Conservation (phyloP, 2,888 invertebrate genomes). For the Drosophila nigritarsus region DNA sequence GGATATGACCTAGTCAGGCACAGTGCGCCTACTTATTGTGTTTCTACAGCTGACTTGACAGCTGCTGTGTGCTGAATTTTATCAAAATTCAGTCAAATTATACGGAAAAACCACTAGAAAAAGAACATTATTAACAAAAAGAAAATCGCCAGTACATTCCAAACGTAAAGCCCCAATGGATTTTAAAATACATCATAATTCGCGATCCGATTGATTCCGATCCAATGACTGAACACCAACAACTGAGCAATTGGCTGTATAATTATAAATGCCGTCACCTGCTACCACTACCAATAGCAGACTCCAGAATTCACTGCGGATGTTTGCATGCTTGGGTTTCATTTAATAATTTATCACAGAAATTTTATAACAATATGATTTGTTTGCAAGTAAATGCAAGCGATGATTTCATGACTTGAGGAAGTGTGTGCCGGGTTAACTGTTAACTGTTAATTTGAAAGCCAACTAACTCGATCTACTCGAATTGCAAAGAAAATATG, state of each 20-base stretch:
- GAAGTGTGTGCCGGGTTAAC: slow-evolving; percentile 9
- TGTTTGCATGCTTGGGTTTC: not conserved
- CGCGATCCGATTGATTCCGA: not conserved
- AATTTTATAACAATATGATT: slow-evolving; percentile 39
- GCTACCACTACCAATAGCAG: not conserved
- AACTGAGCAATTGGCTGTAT: not conserved
- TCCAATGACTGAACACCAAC: not conserved
- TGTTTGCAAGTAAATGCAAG: slow-evolving; percentile 9
- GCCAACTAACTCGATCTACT: slow-evolving; percentile 27
- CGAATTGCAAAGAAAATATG: slow-evolving; percentile 35
- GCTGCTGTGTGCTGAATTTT: no score
- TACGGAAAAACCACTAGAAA: not conserved
- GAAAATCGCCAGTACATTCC: not conserved
- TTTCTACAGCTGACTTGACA: not conserved
- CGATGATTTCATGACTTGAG: not conserved
- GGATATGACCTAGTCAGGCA: no score
- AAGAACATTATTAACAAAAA: not conserved
- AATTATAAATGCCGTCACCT: not conserved
- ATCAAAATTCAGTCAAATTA: not conserved
- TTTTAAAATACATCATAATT: not conserved
- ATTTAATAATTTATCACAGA: slow-evolving; percentile 22
- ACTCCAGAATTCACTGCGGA: not conserved
- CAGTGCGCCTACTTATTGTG: not conserved
- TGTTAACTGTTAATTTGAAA: slow-evolving; percentile 43
- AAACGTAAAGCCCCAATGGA: not conserved